Base-by-base conservation (phyloP, 2,797 vertebrate genomes). In the Fistularia tabacaria region DNA sequence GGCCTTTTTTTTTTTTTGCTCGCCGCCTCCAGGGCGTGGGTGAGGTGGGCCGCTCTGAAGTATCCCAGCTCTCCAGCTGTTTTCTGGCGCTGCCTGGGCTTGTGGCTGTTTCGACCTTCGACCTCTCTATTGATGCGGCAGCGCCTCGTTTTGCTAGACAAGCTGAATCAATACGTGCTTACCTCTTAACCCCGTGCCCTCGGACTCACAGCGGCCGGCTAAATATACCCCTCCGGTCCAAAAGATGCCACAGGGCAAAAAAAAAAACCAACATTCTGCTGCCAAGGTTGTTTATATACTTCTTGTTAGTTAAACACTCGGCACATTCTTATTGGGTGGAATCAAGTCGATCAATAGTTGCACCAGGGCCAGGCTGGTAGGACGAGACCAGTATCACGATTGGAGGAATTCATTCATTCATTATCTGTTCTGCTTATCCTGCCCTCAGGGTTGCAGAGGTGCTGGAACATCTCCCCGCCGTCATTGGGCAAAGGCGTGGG, bases 71-170 rank as follows among this genome's bases (percentile, higher is more conserved):
- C 65, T 80, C 84, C 86, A 84, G 87, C 84, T 88, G 86, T 81
- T n/a, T n/a, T 85, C 54, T 39, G 54, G 69, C 85, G 83, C 72
- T 46, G 63, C 70, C 66, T 36, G 36, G 69, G 69, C 76, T 84
- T 69, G 81, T 67, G 79, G 77, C 79, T 69, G 66, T 59, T 62
- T 86, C n/a, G 82, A 89, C 83, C 88, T 74, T 57, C 85, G 85
- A 85, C 25, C 85, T 55, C 58, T 46, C 15, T 40, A 49, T 53
- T 51, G 42, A 51, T 62, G 75, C 59, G 7, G 57, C 68, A 39
- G 69, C 51, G 64, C 77, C 65, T 79, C 50, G 59, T 76, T 69
- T 82, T 82, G 76, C 83, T 79, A 66, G 81, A 73, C 71, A 71
- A 59, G 59, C 63, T 73, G 82, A 84, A 71, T 82, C 68, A 49